Evolutionary conservation across 1,140 invertebrate genomes (phyloP).

Genomic region (Leptoteleia sp.): DNA sequence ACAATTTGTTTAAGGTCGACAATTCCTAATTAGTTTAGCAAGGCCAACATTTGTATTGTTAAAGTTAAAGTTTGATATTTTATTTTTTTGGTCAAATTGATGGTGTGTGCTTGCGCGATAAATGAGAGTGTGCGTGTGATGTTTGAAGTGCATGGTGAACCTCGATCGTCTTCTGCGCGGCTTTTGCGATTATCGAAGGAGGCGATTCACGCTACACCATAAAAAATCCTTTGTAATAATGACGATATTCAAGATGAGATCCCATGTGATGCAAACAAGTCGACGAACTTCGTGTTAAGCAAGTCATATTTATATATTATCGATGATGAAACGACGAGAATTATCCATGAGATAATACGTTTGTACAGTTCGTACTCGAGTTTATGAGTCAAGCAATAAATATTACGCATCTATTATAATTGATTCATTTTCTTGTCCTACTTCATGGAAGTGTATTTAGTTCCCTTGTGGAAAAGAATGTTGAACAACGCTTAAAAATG

Average conservation of each 20-base stretch:
- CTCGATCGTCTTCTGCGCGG: slow-evolving; percentile 62
- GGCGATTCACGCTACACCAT: slow-evolving; percentile 68
- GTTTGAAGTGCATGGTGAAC: slow-evolving; percentile 51
- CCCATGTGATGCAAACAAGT: slow-evolving; percentile 15
- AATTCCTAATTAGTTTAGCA: slow-evolving; percentile 43
- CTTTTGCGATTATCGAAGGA: slow-evolving; percentile 38
- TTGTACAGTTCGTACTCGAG: slow-evolving; percentile 67
- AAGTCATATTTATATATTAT: slow-evolving; percentile 65
- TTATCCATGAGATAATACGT: slow-evolving; percentile 65
- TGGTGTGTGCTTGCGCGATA: background rate
- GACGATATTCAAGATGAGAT: background rate
- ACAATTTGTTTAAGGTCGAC: slow-evolving; percentile 5
- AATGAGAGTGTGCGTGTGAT: too few species aligned
- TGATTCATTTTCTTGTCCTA: too few species aligned
- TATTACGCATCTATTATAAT: slow-evolving; percentile 60
- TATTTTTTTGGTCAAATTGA: slow-evolving; percentile 49
- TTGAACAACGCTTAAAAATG: too few species aligned
- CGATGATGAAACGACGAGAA: slow-evolving; percentile 40
- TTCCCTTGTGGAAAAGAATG: too few species aligned
- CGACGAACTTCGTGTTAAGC: slow-evolving; percentile 51
- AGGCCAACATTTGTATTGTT: slow-evolving; percentile 44
- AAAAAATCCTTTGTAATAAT: slow-evolving; percentile 21
- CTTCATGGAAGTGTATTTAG: too few species aligned
- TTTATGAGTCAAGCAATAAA: slow-evolving; percentile 67
- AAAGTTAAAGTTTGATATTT: slow-evolving; percentile 62